phyloP scores from a whole-genome alignment of 2,113 vertebrate genomes.

The Corythornis madagascariensis region DNA sequence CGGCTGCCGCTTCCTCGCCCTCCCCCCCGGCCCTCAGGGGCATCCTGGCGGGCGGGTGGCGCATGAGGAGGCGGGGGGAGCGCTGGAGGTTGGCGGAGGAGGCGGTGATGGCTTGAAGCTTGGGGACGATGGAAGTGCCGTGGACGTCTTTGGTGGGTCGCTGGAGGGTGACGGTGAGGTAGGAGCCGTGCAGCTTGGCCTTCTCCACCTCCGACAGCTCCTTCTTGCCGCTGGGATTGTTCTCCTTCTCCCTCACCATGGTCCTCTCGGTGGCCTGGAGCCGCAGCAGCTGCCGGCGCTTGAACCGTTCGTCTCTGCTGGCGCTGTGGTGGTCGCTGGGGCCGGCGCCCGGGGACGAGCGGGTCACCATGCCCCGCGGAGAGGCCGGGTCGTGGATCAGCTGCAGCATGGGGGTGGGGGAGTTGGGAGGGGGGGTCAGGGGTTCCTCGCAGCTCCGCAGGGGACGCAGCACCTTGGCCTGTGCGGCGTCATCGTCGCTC shows the following conservation, averaged over 20 bases:
- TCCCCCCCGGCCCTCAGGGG: slow-evolving; percentile 57
- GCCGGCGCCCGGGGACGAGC: slow-evolving; percentile 76
- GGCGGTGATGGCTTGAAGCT: slow-evolving; percentile 91
- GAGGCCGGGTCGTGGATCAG: slow-evolving; percentile 79
- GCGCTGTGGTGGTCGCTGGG: slow-evolving; percentile 80
- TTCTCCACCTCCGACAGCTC: slow-evolving; percentile 86
- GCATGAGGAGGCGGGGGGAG: slow-evolving; percentile 85
- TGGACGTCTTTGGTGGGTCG: slow-evolving; percentile 89
- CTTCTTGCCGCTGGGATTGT: slow-evolving; percentile 88
- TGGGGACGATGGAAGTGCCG: slow-evolving; percentile 91
- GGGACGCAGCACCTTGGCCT: slow-evolving; percentile 82
- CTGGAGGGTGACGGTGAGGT: slow-evolving; percentile 91
- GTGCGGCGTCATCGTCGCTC: slow-evolving; percentile 73
- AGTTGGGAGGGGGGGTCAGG: slow-evolving; percentile 77
- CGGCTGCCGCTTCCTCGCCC: slow-evolving; percentile 65
- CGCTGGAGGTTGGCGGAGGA: slow-evolving; percentile 82
- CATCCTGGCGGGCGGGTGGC: slow-evolving; percentile 66
- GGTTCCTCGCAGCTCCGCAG: slow-evolving; percentile 80
- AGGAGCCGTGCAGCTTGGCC: slow-evolving; percentile 81
- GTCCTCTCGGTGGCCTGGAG: slow-evolving; percentile 78
- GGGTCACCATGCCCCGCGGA: slow-evolving; percentile 73
- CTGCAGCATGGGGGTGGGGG: slow-evolving; percentile 81
- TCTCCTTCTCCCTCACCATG: slow-evolving; percentile 89
- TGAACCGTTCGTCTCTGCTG: slow-evolving; percentile 83
- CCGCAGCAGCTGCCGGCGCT: slow-evolving; percentile 78